Evolutionary conservation across 1,140 invertebrate species (phyloP), one percentile per base, ranked within the genome.

Genomic region (Portunus trituberculatus): DNA sequence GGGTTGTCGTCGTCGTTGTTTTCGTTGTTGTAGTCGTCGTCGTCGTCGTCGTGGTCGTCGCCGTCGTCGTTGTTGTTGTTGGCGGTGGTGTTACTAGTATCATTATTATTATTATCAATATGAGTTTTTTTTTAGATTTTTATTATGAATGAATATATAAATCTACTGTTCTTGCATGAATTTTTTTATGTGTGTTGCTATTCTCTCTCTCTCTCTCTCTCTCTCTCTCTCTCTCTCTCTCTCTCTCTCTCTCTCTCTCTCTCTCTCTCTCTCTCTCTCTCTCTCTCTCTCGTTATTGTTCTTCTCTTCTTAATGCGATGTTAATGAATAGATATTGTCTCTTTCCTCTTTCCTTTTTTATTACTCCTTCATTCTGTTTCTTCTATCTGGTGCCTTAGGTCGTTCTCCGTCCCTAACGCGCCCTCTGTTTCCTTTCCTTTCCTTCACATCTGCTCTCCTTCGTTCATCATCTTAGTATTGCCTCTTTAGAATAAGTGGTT

Each of bases 141-240:
- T 6, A 1, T 39, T 6, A 39, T 2, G 39, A 39, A 39, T 39
- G 1, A 2, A 39, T 6, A 39, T 39, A 39, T 39, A 39, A 1
- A 39, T 6, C 39, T 39, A 39, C 39, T 39, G 39, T 2, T 39
- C 39, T 39, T 39, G 39, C 6, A 6, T 39, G 1, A 39, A 39
- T 2, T 39, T 39, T 6, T 39, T 39, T 1, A 6, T 39, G 39
- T 39, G 39, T 2, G 39, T 39, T 39, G 39, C 39, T 39, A 39
- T 1, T 39, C 39, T 39, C 39, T 39, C 39, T 76, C n/a, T n/a
- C 67, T 76, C 20, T n/a, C n/a, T 25, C 67, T 76, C 67, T n/a
- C n/a, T 76, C n/a, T n/a, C 67, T n/a, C n/a, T 76, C n/a, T n/a
- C 67, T n/a, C 67, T 76, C 67, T 76, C 52, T 59, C 52, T 59